Evolutionary conservation across 2,113 vertebrate species (phyloP).

Genomic region (Charina bottae): DNA sequence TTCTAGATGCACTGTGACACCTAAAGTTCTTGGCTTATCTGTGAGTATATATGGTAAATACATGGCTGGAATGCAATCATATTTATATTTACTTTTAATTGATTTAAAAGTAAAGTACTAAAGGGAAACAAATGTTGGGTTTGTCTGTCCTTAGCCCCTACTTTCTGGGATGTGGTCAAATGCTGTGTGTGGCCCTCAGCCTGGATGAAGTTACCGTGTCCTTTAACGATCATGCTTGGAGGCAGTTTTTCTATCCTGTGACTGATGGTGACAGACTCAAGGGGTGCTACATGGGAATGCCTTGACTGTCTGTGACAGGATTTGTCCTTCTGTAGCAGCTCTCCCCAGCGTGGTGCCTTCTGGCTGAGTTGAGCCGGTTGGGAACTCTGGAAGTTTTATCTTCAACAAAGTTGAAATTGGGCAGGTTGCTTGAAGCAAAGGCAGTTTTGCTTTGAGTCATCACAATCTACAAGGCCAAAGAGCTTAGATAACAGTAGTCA

Average conservation of each 20-base stretch:
- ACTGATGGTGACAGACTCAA: neutral
- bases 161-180: neutral
- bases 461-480: neutral
- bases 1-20: neutral
- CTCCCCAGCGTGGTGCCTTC: neutral
- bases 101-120: neutral
- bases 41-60: neutral
- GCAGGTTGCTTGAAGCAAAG: neutral
- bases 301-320: no score
- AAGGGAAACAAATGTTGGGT: neutral
- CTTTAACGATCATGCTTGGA: neutral
- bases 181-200: neutral
- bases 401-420: neutral
- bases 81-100: neutral
- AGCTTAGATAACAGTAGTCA: neutral
- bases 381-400: neutral
- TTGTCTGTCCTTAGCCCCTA: neutral
- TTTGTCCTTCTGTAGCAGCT: neutral
- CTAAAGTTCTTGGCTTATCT: neutral
- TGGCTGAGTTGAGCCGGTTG: neutral
- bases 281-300: neutral
- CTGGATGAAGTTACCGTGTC: neutral
- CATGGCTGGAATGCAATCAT: neutral
- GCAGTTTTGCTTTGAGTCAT: conserved; percentile 1
- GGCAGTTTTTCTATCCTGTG: neutral